Base-by-base conservation (phyloP, 2,113 vertebrate genomes). In the Phylloscopus trochilus region DNA sequence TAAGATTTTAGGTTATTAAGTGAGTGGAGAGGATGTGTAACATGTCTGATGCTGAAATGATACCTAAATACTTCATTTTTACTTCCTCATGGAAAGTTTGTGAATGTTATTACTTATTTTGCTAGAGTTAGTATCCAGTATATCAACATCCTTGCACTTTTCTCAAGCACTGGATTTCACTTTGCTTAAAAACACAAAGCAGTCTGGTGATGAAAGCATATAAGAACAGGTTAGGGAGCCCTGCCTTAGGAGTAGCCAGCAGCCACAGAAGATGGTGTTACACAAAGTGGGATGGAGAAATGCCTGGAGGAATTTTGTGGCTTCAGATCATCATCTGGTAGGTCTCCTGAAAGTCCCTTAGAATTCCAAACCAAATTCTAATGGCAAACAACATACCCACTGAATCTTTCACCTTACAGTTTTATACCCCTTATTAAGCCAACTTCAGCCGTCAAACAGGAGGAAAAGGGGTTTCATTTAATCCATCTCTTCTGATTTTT, bases 341-440 rank as follows among this genome's bases (percentile, higher is more conserved):
- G 66, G 11, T 81, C 55, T 92, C 41, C 55, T 77, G 78, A 90
- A 92, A 97, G 53, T 69, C 83, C 47, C 73, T 92, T 95, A 78
- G 88, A 95, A 95, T 95, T 96, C 82, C 94, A 92, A 83, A 72
- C 52, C 55, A 67, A 87, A 92, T 89, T 86, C 59, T 85, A 68
- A 87, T 55, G 30, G 82, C 64, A 96, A 95, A 89, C 64, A 96
- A 46, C 19, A 90, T n/a, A 16, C 6, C 60, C 52, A 46, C 81
- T 92, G 75, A 86, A 83, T 79, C 46, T 62, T 89, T 56, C 53
- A 69, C 41, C 22, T 15, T 69, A 6, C 5, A 47, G 24, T 53
- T 93, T 91, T 86, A 92, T 33, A 66, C 2, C 24, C 49, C 16
- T 51, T 21, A 13, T 66, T 66, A 41, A 69, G 33, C 21, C 26